Evolutionary conservation across 2,888 invertebrate genomes (phyloP), one percentile per base, ranked within the genome.

Genomic region (Lithophane ornitopus): DNA sequence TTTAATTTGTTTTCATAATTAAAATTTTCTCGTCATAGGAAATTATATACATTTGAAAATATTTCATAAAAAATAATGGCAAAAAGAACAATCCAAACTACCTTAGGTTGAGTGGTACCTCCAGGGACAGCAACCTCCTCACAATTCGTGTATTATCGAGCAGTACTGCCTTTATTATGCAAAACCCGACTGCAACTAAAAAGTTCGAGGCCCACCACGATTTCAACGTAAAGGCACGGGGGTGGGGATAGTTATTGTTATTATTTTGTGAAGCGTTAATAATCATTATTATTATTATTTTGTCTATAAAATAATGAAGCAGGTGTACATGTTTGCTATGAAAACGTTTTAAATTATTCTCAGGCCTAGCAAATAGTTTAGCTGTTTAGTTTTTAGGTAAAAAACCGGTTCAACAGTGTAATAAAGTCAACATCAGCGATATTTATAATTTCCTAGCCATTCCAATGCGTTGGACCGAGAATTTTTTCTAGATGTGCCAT

Each of bases 341-440:
- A 65, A 59, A 63, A 46, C n/a, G 12, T 54, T 22, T 46, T 46
- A 2, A 46, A 46, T 16, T n/a, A 49, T 59, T 52, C 19, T 52
- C 2, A 12, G 26, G 28, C 44, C 12, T 1, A 74, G 9, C 46
- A 12, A 68, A 52, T n/a, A 44, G 6, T 69, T 7, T 39, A 19
- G 34, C 2, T 34, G 34, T 14, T 3, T 22, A 26, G 11, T 22
- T 69, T 59, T 70, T 34, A 12, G 4, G 28, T 39, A 28, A 16
- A 2, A 39, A 76, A 70, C 76, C 28, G n/a, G 76, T 70, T 28
- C 11, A 54, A 28, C 19, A 19, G 6, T 46, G 22, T 44, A 61
- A 28, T 71, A 26, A 22, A 56, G 16, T 26, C 44, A 68, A 16
- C 56, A 14, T 22, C 26, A 16, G 34, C 14, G 41, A 41, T 44